Base-by-base conservation (phyloP, 23 tunicate genomes). In the Trididemnum clinides region DNA sequence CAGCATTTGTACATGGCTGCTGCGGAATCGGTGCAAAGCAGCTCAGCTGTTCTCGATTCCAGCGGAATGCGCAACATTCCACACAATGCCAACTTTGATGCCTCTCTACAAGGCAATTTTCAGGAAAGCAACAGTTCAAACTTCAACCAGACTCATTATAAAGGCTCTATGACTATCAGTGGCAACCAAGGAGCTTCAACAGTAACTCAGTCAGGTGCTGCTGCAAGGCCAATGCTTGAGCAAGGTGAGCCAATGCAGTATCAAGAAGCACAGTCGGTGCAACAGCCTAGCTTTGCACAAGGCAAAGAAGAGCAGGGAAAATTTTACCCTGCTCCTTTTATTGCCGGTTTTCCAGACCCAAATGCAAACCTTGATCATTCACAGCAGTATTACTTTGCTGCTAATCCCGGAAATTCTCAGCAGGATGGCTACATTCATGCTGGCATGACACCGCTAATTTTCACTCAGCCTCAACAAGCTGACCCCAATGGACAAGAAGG, bases 381-480 rank as follows among this genome's bases (percentile, higher is more conserved):
- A 19, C 80, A 73, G 25, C 57, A 23, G 3, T 73, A 73, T 73
- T 73, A 73, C 31, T 73, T 73, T 73, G 80, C 80, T 36, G 31
- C 80, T 5, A 73, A 73, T 73, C 80, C 80, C 37, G 57, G 57
- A 3, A 73, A 37, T 23, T 73, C 80, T 1, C 70, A 62, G 27
- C 80, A 37, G 28, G 80, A 73, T 7, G 80, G 80, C 12, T 51
- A 20, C 71, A 3, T 92, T 28, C 91, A 50, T 28, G 29, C 76
- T 22, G 86, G 82, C 0, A 69, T 80, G 57, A 82, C 85, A 10
- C 91, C 91, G 20, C 71, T 87, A 0, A 44, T 80, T 32, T 3
- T 87, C 0, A 84, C 91, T 34, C 91, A 64, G 37, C 81, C 91
- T 12, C 91, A 87, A 51, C 91, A 87, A 29, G 71, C 57, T 4